A percentile compares a stretch with the other conserved stretches of the same genome.
These are phyloP conservation scores for Zaprionus ghesquierei DNA, from an alignment of 1,140 invertebrate species.

Conservation along the genomic window DNA sequence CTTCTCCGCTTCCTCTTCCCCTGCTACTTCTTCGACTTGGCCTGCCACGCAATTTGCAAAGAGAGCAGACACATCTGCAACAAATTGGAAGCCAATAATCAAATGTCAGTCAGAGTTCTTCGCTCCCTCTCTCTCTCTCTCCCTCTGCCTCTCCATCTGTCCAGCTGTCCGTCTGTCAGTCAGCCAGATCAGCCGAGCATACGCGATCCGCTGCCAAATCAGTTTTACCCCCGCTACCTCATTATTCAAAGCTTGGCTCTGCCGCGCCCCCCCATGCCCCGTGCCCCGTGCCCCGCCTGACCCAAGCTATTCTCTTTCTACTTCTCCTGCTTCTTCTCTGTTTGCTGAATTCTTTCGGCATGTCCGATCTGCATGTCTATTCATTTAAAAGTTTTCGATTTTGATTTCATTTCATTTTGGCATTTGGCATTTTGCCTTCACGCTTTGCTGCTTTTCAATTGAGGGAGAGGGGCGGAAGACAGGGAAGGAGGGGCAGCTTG, in stretches of 20 bases:
- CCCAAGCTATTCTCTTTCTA: neutral
- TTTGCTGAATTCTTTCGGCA: constrained; percentile 38
- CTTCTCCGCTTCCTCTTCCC: neutral
- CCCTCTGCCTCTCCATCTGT: constrained; percentile 2
- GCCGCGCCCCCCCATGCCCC: constrained; percentile 3
- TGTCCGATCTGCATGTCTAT: constrained; percentile 76
- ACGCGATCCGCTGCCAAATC: constrained; percentile 37
- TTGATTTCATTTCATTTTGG: constrained; percentile 66
- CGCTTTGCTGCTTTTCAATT: constrained; percentile 43
- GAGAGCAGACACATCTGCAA: constrained; percentile 62
- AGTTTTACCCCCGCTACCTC: constrained; percentile 49
- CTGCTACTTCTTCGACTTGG: neutral
- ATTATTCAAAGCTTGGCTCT: constrained; percentile 63
- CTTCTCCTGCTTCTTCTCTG: neutral
- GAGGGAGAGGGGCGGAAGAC: neutral
- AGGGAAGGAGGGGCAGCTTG: no score
- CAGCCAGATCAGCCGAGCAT: constrained; percentile 28
- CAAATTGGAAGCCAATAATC: constrained; percentile 83
- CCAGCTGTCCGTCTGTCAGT: constrained; percentile 8
- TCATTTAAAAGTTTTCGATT: constrained; percentile 66
- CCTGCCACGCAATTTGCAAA: constrained; percentile 67
- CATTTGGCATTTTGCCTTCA: constrained; percentile 56
- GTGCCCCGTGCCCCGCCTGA: neutral
- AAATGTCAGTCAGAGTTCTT: constrained; percentile 76
- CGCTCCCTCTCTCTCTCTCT: constrained; percentile 1